Percentiles rank a stretch among this genome's conserved stretches.
phyloP scores from a whole-genome alignment of 2,797 vertebrate genomes.

The Cuculus canorus region DNA sequence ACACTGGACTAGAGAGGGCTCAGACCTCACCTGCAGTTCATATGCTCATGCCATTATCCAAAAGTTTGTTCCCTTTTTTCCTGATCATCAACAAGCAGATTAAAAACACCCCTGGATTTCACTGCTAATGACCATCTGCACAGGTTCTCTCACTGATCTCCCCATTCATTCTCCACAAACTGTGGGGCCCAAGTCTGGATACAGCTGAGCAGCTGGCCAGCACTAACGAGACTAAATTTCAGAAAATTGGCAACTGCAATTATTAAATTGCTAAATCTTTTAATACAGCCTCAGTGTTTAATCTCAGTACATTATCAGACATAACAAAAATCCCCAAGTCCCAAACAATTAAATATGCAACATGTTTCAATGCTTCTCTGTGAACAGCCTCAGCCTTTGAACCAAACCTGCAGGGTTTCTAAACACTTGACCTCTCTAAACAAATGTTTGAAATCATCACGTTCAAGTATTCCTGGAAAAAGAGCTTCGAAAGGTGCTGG shows the following conservation, averaged over 20 bases:
- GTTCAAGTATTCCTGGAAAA: not conserved
- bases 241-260: not conserved
- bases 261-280: constrained; percentile 21
- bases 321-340: not conserved
- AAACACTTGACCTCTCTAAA: not conserved
- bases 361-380: not conserved
- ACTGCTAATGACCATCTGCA: not conserved
- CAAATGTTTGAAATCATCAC: not conserved
- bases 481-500: not conserved
- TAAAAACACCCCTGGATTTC: not conserved
- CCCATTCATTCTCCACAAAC: not conserved
- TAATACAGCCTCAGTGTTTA: not conserved
- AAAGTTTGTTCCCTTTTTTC: not conserved
- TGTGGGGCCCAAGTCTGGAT: not conserved
- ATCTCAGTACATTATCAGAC: constrained; percentile 6
- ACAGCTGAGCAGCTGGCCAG: not conserved
- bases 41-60: not conserved
- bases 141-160: not conserved
- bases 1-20: not conserved
- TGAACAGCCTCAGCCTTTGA: not conserved
- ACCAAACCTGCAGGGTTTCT: not conserved
- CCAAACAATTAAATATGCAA: not conserved
- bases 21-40: not conserved
- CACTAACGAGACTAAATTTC: not conserved
- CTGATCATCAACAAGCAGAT: not conserved